Evolutionary conservation across 2,888 invertebrate species (phyloP), one percentile per base, ranked within the genome.

Genomic region (Perithous albicinctus): DNA sequence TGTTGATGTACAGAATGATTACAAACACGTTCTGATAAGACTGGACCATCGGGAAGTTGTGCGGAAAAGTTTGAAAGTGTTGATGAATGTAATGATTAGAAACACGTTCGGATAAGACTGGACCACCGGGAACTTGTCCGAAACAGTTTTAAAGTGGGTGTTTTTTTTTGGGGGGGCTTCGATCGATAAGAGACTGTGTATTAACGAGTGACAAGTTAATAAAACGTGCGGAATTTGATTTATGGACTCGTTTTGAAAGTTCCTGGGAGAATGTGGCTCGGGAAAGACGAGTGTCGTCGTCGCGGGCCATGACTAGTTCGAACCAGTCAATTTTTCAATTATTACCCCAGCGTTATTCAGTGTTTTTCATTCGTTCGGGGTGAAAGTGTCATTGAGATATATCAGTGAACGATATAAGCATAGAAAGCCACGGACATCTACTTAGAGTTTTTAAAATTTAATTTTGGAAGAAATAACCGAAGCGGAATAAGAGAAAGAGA

Each of bases 401-500:
- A 72, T 66, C 74, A 75, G 75, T 78, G 70, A 70, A 35, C 10
- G 5, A n/a, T 38, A 26, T 8, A 12, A 48, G n/a, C 18, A 10
- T 18, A 35, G 43, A 18, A 59, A 18, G 15, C n/a, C 26, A 32
- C 26, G 48, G 59, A 38, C 63, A 41, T 26, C 32, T 10, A 29
- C 6, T 26, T 18, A 35, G 20, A 51, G 32, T 67, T 51, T 26
- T 23, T 15, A 8, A 29, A n/a, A 32, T 66, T 46, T 51, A 35
- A 4, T 23, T 63, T 23, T 15, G 8, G 32, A 41, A 18, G 51
- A 38, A 72, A 66, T 41, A 64, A 81, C 41, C 59, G 51, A 56
- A 20, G 69, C 41, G 20, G 56, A 38, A 75, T 56, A 73, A 82
- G 80, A 75, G 78, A 72, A 73, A 82, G 80, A 75, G 78, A 72